phyloP scores from a whole-genome alignment of 2,797 vertebrate genomes.

The Dermochelys coriacea region DNA sequence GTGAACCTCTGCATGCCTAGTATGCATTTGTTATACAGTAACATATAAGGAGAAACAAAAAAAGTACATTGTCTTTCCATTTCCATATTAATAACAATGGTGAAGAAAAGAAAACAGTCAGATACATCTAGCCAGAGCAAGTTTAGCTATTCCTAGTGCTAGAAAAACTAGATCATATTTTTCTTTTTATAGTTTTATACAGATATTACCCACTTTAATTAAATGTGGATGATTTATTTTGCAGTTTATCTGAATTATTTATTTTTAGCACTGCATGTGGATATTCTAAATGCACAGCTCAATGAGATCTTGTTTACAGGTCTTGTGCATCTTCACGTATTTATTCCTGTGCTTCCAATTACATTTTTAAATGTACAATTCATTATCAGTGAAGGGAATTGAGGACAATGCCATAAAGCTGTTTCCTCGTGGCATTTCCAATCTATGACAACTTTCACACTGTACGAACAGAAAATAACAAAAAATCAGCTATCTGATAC shows the following conservation, averaged over 20 bases:
- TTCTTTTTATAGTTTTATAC: neutral
- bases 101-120: neutral
- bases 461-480: neutral
- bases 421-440: neutral
- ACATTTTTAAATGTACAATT: neutral
- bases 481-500: neutral
- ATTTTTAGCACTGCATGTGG: neutral
- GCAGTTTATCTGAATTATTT: neutral
- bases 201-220: neutral
- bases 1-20: neutral
- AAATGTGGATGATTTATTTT: neutral
- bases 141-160: neutral
- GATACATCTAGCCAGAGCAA: neutral
- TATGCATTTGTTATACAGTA: neutral
- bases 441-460: neutral
- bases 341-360: slow-evolving; percentile 1
- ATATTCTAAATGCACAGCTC: neutral
- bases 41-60: neutral
- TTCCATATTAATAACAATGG: neutral
- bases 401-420: neutral
- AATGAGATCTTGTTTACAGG: neutral
- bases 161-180: neutral
- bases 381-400: neutral
- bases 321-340: neutral
- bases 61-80: neutral